Base-by-base conservation (phyloP, 2,888 invertebrate genomes). In the Lycaena phlaeas region DNA sequence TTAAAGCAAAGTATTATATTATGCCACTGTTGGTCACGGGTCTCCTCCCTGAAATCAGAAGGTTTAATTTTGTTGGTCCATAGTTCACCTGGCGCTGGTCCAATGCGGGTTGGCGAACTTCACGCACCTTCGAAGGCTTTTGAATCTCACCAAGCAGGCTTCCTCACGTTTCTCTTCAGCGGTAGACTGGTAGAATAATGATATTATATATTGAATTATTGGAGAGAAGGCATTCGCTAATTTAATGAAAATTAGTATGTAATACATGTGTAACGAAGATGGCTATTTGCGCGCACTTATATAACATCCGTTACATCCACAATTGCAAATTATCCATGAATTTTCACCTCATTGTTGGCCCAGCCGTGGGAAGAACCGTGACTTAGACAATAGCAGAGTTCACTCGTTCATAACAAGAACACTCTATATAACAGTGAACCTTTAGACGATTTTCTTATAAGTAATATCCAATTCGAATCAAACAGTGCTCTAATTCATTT, bases 371-470 rank as follows among this genome's bases (percentile, higher is more conserved):
- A 79, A 76, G 52, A 57, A 48, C 64, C 77, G 78, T 78, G 76
- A 82, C 75, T 50, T 48, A 58, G 76, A 84, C 84, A 84, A 84
- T 84, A 76, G 82, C 78, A 73, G 73, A 76, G 79, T 78, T 78
- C 81, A 79, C 56, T 79, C 68, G 74, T 65, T 74, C 79, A 82
- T 81, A 82, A 81, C 81, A 72, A 70, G 64, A 61, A 67, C 69
- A 81, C 73, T 78, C 78, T 84, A 82, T 84, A 82, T 75, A 82
- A 77, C 70, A 54, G 61, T 61, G 53, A 54, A 54, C 56, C 59
- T 53, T 57, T 64, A 67, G 63, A 70, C 67, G 64, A 64, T 66
- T 68, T 62, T 57, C 61, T 60, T 71, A 77, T 61, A 73, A 64
- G 63, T 70, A 66, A 67, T 56, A 67, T 57, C 64, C 61, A 58